Base-by-base conservation (phyloP, 2,888 invertebrate species). In the Aphidius colemani region DNA sequence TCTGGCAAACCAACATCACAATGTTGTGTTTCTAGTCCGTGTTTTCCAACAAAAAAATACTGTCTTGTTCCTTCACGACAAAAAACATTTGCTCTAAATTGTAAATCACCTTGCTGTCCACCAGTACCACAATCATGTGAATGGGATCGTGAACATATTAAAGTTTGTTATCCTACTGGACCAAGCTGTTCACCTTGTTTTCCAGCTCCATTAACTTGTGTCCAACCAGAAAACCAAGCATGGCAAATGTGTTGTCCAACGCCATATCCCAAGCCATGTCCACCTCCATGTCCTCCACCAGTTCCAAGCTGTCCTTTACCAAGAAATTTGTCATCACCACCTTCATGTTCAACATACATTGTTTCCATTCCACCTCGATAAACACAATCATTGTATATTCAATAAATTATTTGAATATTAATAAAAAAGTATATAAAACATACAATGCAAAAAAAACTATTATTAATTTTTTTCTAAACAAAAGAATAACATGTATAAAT, bases 311-410 rank as follows among this genome's bases (percentile, higher is more conserved):
- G 45, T 7, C 57, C 45, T 18, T 41, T 53, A 43, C 30, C 30
- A 30, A 30, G 30, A 30, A 30, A 30, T 30, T 30, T 30, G 30
- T 30, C 30, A 30, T 30, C 30, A 30, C 56, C 57, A 11, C 46
- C 46, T 45, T 39, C 57, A 10, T 57, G 55, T 11, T 56, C 53
- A 41, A 18, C 63, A 8, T 63, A 48, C 11, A 48, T 59, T 9
- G 59, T 63, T 1, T 58, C 63, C 9, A 63, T 63, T 55, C 63
- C 63, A 48, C 49, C 46, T 39, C 56, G 43, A 13, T 62, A 53
- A 51, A 51, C 11, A 10, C 3, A 39, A 60, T 39, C 18, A 30
- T 30, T 30, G 30, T 30, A 30, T 30, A 30, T 30, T 5, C 1
- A 48, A 48, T 48, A 48, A 48, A 48, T 9, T 7, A 46, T 46